Conservation (phyloP, 92 coral and sea anemone species). For the Chrysogorgia sp. region DNA sequence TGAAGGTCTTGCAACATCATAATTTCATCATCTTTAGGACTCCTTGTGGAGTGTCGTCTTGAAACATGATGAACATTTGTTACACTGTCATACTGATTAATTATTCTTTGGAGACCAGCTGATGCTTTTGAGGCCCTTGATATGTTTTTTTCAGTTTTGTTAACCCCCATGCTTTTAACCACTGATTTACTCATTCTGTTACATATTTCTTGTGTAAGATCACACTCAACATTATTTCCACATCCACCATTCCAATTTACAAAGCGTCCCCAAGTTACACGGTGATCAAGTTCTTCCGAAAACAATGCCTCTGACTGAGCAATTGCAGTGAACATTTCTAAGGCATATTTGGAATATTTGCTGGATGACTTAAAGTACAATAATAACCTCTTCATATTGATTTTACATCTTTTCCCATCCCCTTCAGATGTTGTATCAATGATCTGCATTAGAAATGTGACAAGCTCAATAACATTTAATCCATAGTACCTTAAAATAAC, state of each 20-base stretch:
- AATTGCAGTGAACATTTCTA: slow-evolving; percentile 59
- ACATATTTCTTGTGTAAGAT: slow-evolving; percentile 62
- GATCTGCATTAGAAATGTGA: slow-evolving; percentile 62
- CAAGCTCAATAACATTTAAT: slow-evolving; percentile 52
- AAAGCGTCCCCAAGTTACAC: slow-evolving; percentile 66
- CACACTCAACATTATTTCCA: slow-evolving; percentile 63
- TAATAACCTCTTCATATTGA: slow-evolving; percentile 54
- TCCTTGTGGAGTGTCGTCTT: slow-evolving; percentile 44
- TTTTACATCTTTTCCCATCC: slow-evolving; percentile 63
- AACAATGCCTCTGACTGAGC: slow-evolving; percentile 59
- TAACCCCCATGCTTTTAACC: slow-evolving; percentile 63
- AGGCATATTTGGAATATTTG: slow-evolving; percentile 56
- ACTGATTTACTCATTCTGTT: slow-evolving; percentile 55
- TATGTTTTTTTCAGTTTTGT: slow-evolving; percentile 60
- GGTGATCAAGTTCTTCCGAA: slow-evolving; percentile 56
- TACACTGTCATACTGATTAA: slow-evolving; percentile 42
- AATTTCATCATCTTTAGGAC: slow-evolving; percentile 54
- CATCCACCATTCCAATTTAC: slow-evolving; percentile 60
- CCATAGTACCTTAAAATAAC: too few species aligned
- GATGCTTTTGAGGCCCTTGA: slow-evolving; percentile 62
- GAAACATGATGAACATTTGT: slow-evolving; percentile 45
- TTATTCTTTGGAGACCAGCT: slow-evolving; percentile 61
- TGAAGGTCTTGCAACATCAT: slow-evolving; percentile 58
- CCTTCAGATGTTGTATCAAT: slow-evolving; percentile 63
- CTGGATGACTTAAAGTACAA: slow-evolving; percentile 51